Base-by-base conservation (phyloP, 1,140 invertebrate species). In the Drosophila murphyi region DNA sequence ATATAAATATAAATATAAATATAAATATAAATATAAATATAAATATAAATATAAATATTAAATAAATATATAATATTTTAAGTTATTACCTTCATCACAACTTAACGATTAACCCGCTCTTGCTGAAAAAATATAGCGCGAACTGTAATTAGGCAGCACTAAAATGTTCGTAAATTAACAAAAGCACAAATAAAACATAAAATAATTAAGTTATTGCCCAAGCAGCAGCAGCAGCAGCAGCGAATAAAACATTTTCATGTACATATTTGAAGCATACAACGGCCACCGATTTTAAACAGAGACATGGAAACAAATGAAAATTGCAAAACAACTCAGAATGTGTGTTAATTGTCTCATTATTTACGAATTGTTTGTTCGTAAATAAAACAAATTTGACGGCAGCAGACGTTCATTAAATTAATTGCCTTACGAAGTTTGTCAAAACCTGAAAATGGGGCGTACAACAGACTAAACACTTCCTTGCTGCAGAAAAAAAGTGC, bases 101-200 rank as follows among this genome's bases (percentile, higher is more conserved):
- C 47, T 55, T 45, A 7, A 68, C 0, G 4, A 5, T 0, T 65
- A 2, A n/a, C 64, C 76, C 73, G 50, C 56, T 72, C 4, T 20
- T 37, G n/a, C 39, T 65, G 7, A 35, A 45, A 68, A 71, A 68
- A 80, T 77, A 80, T 83, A 83, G 83, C 83, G 83, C 76, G 72
- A 31, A 76, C 65, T 70, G 80, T 80, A 88, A 87, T 88, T 83
- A 87, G 76, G 76, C 76, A 87, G 72, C 73, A 69, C 67, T 78
- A 75, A 80, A 88, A 72, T 75, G 80, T 72, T 78, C 47, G 85
- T 77, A 88, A 83, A 88, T 70, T 87, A 88, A 80, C 83, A 73
- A 82, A 87, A 72, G 67, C 74, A 43, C 57, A 71, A 78, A 67
- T 64, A 82, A 87, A 77, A 65, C 32, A 62, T 68, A 67, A 77